Conservation (phyloP, 2,888 invertebrate species). For the Salticus scenicus region DNA sequence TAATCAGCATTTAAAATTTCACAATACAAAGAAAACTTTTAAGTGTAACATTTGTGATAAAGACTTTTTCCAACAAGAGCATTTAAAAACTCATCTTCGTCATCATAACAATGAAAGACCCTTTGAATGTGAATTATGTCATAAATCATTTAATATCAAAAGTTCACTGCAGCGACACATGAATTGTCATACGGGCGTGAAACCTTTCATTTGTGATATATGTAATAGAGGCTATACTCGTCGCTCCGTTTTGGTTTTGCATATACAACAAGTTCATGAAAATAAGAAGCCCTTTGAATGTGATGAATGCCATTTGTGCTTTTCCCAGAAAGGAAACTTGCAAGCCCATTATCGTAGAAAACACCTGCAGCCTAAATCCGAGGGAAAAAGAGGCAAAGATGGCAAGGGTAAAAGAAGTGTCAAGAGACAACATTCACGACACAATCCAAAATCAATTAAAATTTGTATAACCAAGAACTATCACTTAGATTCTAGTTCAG, state of each 20-base stretch:
- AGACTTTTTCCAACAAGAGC: constrained; percentile 50
- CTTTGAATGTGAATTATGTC: constrained; percentile 54
- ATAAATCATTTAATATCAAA: constrained; percentile 60
- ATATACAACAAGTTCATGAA: constrained; percentile 66
- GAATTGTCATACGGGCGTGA: constrained; percentile 63
- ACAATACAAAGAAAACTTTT: constrained; percentile 65
- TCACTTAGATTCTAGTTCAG: constrained; percentile 1
- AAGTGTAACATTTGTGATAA: constrained; percentile 74
- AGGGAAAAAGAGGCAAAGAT: constrained; percentile 10
- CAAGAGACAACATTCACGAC: constrained; percentile 21
- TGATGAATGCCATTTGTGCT: constrained; percentile 54
- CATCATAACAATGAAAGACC: constrained; percentile 62
- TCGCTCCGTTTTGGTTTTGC: constrained; percentile 58
- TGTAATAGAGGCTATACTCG: constrained; percentile 63
- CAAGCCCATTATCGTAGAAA: constrained; percentile 60
- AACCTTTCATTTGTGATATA: constrained; percentile 62
- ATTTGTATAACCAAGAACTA: constrained; percentile 33
- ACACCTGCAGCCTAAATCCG: constrained; percentile 51
- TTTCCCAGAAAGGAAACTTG: constrained; percentile 65
- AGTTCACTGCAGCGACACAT: constrained; percentile 62
- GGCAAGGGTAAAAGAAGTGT: constrained; percentile 14
- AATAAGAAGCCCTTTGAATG: constrained; percentile 63
- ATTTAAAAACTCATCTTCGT: constrained; percentile 54
- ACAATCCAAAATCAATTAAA: constrained; percentile 26
- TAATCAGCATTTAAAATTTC: constrained; percentile 69